These are phyloP conservation scores for Haliaeetus leucogaster DNA, from an alignment of 2,113 vertebrate species.

Conservation along the genomic window DNA sequence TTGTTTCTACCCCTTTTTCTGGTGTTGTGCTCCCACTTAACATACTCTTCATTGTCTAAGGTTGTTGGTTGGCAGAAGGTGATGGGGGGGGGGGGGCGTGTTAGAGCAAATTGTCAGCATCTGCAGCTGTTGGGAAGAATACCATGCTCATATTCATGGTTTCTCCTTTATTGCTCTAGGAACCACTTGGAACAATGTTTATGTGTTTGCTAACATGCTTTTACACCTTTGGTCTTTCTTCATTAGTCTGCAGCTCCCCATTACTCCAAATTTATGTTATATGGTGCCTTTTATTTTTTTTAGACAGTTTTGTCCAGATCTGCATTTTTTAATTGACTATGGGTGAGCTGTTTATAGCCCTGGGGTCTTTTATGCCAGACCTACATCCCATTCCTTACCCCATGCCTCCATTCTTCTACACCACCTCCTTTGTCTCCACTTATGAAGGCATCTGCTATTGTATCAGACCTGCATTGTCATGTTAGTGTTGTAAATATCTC, in stretches of 20 bases:
- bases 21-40: not conserved
- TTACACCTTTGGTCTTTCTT: not conserved
- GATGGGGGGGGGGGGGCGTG: rapidly evolving
- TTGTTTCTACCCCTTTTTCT: not conserved
- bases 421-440: not conserved
- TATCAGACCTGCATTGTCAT: not conserved
- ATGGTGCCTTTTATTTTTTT: not conserved
- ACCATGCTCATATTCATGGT: not conserved
- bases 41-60: not conserved
- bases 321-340: not conserved
- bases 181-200: not conserved
- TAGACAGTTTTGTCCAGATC: not conserved
- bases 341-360: not conserved
- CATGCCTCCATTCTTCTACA: not conserved
- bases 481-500: not conserved
- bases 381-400: not conserved
- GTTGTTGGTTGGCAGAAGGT: not conserved
- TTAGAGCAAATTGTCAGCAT: not conserved
- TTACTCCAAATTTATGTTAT: not conserved
- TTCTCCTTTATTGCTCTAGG: not conserved
- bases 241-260: not conserved
- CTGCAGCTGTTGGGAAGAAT: not conserved
- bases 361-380: not conserved
- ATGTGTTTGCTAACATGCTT: not conserved
- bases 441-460: not conserved